Conservation (phyloP, 2,113 vertebrate genomes). For the Etia nguti region DNA sequence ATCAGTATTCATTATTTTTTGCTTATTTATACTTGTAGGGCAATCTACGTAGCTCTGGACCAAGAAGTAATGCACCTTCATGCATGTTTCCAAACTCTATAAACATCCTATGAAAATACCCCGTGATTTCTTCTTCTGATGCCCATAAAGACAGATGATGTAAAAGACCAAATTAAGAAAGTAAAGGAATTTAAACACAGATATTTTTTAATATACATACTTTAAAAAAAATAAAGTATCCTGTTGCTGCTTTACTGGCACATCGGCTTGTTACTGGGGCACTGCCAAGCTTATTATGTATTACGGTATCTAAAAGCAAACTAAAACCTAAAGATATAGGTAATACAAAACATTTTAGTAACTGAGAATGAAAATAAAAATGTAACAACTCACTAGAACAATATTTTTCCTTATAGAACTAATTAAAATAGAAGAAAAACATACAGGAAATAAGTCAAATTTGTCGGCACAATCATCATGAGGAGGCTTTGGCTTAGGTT, state of each 20-base stretch:
- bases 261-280: neutral
- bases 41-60: neutral
- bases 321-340: neutral
- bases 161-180: neutral
- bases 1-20: neutral
- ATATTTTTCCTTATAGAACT: neutral
- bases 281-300: neutral
- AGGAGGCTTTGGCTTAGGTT: neutral
- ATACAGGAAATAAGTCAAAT: neutral
- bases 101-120: neutral
- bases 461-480: neutral
- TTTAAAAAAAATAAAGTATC: neutral
- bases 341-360: neutral
- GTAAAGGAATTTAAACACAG: neutral
- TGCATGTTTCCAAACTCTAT: neutral
- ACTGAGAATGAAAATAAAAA: neutral
- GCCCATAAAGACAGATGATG: neutral
- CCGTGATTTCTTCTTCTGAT: neutral
- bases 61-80: neutral
- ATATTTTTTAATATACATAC: neutral
- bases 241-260: neutral
- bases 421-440: neutral
- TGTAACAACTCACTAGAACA: neutral
- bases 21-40: neutral
- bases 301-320: neutral